Evolutionary conservation across 2,113 vertebrate species (phyloP).

Genomic region (Coracopsis vasa): DNA sequence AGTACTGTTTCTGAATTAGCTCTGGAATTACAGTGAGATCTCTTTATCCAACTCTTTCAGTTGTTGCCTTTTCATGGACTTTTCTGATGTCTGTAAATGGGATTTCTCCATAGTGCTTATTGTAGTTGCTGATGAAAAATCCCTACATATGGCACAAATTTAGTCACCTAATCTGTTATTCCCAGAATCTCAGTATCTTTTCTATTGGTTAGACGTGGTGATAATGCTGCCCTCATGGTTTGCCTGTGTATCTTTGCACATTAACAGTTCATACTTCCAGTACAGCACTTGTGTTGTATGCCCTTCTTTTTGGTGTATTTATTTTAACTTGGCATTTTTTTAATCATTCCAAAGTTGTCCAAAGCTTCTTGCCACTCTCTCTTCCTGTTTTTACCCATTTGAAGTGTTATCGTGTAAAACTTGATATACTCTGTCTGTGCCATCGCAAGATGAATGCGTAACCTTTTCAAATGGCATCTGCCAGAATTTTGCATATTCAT

Average conservation of each 20-base stretch:
- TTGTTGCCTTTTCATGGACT: neutral
- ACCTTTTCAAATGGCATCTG: conserved; percentile 19
- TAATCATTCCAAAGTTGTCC: neutral
- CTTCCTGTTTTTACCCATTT: neutral
- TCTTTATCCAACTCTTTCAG: neutral
- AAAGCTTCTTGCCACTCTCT: neutral
- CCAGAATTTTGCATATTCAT: neutral
- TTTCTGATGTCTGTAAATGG: neutral
- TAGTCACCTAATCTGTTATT: neutral
- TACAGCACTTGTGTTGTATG: neutral
- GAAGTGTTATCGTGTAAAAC: neutral
- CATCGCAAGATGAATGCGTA: neutral
- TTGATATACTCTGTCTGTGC: neutral
- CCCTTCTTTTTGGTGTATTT: neutral
- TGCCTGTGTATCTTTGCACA: neutral
- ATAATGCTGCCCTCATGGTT: neutral
- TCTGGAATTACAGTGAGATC: neutral
- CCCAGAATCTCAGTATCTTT: neutral
- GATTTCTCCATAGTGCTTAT: neutral
- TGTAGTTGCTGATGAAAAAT: neutral
- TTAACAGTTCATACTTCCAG: neutral
- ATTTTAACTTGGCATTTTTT: neutral
- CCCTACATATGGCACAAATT: neutral
- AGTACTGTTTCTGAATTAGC: neutral
- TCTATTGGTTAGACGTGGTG: neutral